Evolutionary conservation across 2,113 vertebrate species (phyloP), one percentile per base, ranked within the genome.

Genomic region (Trichechus manatus): DNA sequence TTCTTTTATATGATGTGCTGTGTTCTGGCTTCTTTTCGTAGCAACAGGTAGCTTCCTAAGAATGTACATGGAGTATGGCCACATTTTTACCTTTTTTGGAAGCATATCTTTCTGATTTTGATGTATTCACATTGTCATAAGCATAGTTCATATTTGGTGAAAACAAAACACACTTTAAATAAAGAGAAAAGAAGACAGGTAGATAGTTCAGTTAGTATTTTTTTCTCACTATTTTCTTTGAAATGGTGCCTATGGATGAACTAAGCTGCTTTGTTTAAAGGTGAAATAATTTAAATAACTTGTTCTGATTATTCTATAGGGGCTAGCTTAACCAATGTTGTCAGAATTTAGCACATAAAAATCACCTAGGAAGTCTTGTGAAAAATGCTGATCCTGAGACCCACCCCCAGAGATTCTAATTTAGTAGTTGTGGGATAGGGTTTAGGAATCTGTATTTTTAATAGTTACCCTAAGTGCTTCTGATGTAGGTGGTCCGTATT

Each of bases 31-130:
- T 82, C 1, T 81, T 95, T 92, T 74, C 39, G 1, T 94, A 89
- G 3, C 27, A 44, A 1, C 9, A 68, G 91, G 10, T n/a, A 29
- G 4, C 20, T 13, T 89, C 44, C 42, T 23, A 50, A 72, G 39
- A 81, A 53, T 6, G 3, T 20, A 20, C 36, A 19, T 4, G 47
- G 59, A 84, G 3, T 31, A 2, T 74, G 39, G 44, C 27, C 42
- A 50, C n/a, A 8, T 22, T 80, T 81, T 92, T 47, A 27, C 66
- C 63, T 93, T 31, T 36, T 75, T 81, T 39, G 20, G 63, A 72
- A 96, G 39, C 27, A 9, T 33, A 20, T 72, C 66, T 89, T 92
- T 92, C 77, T 90, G 75, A 29, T 47, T 84, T 88, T 85, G 81
- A 44, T 90, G 25, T 39, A 9, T 39, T 74, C 22, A 66, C 9